Percentiles rank a stretch among this genome's conserved stretches.
Evolutionary conservation across 2,113 vertebrate genomes (phyloP).

Genomic region (Chamaetylas fuelleborni): DNA sequence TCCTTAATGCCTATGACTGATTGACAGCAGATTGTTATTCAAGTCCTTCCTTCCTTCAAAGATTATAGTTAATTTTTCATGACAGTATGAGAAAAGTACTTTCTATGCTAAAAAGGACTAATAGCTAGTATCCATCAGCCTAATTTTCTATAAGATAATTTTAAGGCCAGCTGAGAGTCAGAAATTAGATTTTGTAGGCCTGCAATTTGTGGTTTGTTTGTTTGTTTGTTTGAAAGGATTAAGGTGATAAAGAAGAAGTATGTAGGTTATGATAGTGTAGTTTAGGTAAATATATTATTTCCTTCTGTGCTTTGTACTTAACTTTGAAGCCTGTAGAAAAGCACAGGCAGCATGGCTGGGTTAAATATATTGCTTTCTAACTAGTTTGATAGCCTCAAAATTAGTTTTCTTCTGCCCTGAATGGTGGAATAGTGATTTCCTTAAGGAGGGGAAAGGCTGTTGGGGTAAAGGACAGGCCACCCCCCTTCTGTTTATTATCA

Average conservation of each 20-base stretch:
- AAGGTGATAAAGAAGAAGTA: background rate
- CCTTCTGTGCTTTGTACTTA: background rate
- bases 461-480: background rate
- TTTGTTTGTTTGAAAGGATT: background rate
- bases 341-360: rapidly evolving
- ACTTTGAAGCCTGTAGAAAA: background rate
- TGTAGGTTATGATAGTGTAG: background rate
- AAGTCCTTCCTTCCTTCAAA: background rate
- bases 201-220: background rate
- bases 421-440: background rate
- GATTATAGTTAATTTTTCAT: background rate
- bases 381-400: background rate
- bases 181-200: background rate
- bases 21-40: background rate
- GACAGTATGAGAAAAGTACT: background rate
- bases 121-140: background rate
- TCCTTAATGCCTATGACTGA: background rate
- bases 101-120: background rate
- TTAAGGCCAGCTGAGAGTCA: background rate
- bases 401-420: background rate
- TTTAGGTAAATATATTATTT: background rate
- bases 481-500: background rate
- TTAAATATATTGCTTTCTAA: background rate
- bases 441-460: background rate
- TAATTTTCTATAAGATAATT: background rate